These are phyloP conservation scores for Altica lythri DNA, from an alignment of 2,888 invertebrate species.

Conservation along the genomic window DNA sequence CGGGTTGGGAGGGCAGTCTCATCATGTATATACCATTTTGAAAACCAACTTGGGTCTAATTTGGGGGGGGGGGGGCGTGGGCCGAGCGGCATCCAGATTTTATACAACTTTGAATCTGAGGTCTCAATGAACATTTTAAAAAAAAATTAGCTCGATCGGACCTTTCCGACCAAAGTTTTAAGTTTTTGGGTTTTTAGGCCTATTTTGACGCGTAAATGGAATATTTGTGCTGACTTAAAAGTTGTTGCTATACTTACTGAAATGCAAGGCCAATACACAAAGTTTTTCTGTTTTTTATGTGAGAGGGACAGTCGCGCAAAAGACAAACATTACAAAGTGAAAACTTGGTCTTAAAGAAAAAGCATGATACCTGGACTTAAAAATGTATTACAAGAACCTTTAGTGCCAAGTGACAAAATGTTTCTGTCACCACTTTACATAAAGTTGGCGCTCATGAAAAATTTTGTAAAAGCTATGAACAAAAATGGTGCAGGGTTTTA, in stretches of 20 bases:
- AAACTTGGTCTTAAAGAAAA: background rate
- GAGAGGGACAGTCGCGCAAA: background rate
- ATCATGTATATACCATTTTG: no score
- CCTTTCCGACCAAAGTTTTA: no score
- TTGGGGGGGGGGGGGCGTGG: no score
- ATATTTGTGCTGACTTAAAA: background rate
- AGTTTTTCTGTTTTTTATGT: background rate
- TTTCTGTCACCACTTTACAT: background rate
- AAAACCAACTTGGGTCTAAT: no score
- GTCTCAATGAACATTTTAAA: no score
- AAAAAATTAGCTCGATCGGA: no score
- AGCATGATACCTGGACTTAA: background rate
- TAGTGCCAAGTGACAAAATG: background rate
- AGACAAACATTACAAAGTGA: background rate
- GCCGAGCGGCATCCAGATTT: no score
- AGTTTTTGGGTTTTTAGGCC: no score
- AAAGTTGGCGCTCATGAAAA: background rate
- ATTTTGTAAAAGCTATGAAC: no score
- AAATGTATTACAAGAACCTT: background rate
- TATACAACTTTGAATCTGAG: no score
- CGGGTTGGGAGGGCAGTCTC: no score
- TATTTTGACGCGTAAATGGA: no score
- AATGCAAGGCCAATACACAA: background rate
- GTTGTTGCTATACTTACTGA: background rate
- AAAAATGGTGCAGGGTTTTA: background rate